Evolutionary conservation across 2,797 vertebrate species (phyloP).

Genomic region (Florisuga fusca): DNA sequence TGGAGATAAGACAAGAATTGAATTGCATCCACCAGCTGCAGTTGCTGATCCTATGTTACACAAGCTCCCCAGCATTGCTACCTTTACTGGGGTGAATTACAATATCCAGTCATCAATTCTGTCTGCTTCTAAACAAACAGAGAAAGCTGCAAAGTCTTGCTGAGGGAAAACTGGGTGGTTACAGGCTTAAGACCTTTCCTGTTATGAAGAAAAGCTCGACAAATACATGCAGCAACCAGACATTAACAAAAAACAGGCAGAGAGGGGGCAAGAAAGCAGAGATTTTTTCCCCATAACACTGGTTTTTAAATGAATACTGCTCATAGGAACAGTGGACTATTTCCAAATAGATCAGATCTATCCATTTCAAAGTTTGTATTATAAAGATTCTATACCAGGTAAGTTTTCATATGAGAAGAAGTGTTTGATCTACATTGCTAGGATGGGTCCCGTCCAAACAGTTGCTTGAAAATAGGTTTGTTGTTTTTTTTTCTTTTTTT

Average conservation of each 20-base stretch:
- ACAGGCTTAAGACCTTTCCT: not conserved
- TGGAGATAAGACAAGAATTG: not conserved
- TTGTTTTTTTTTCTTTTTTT: not conserved
- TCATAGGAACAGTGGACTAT: not conserved
- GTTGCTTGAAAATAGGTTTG: not conserved
- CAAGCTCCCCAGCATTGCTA: not conserved
- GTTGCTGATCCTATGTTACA: not conserved
- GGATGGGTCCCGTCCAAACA: not conserved
- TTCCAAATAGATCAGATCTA: not conserved
- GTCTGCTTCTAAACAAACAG: not conserved
- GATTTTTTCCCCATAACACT: not conserved
- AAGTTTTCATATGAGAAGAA: not conserved
- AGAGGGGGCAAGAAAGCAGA: not conserved
- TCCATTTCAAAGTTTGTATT: not conserved
- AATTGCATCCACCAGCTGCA: not conserved
- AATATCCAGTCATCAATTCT: not conserved
- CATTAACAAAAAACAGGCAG: not conserved
- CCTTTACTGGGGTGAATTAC: not conserved
- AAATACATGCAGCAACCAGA: not conserved
- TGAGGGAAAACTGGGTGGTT: not conserved
- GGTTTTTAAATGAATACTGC: not conserved
- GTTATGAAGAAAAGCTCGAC: not conserved
- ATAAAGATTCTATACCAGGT: not conserved
- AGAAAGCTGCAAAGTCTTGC: not conserved
- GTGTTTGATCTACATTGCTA: not conserved